Base-by-base conservation (phyloP, 1,140 invertebrate genomes). In the Dolichoris vasculosae region DNA sequence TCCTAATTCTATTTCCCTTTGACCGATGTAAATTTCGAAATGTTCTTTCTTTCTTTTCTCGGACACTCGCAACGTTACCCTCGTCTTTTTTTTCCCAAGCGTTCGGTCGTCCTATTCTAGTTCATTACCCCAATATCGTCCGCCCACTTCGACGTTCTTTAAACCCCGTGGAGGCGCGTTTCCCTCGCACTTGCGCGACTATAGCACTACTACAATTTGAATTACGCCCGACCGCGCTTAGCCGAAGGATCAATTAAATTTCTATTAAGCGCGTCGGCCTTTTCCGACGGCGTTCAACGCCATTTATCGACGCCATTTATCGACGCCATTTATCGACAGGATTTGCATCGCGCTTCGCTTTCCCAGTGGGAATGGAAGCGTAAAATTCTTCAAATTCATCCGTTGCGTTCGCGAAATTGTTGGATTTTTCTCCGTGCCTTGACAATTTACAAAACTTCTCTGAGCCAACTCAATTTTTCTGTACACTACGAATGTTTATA, bases 221-320 rank as follows among this genome's bases (percentile, higher is more conserved):
- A 91, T 92, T 91, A 90, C 89, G 89, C 87, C 87, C 90, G 88
- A 91, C 88, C 87, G 91, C 90, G 89, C 88, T 91, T 90, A 92
- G 90, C 89, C 90, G 88, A 91, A 92, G 90, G 90, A 92, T 92
- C 91, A 92, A 92, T 92, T 92, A 92, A 92, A 92, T 92, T 92
- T 92, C 91, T 92, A 92, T 92, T 91, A 92, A 92, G 89, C 89
- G 85, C 84, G 87, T 88, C 88, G 89, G 85, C 86, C 89, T 89
- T 91, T 91, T 90, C 87, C 88, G 83, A 88, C 38, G 81, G 79
- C 73, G 48, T 75, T 83, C 88, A 87, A 84, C 87, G 80, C 86
- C 90, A 89, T 89, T 90, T 90, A 90, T 91, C 87, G 88, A 88
- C 76, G n/a, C n/a, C n/a, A n/a, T n/a, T n/a, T n/a, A n/a, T 83